Percentiles rank a stretch among this genome's conserved stretches.
Conservation (phyloP, 2,113 vertebrate genomes). For the Phylloscopus whistleri region DNA sequence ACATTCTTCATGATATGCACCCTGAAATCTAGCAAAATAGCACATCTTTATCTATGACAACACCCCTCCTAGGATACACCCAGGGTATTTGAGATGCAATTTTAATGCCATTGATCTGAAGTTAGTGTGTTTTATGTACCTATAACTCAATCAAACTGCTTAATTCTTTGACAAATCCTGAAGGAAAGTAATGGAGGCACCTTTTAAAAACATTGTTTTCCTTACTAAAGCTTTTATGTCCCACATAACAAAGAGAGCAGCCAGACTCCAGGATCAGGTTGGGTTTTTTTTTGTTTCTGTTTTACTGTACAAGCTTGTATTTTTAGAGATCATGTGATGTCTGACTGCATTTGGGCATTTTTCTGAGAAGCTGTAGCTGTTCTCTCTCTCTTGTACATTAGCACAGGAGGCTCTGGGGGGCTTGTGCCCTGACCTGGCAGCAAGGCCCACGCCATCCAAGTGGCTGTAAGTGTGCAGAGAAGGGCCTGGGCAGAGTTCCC, state of each 20-base stretch:
- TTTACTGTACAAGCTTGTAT: neutral
- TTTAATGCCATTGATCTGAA: neutral
- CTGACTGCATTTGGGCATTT: neutral
- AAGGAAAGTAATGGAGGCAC: neutral
- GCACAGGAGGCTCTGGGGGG: neutral
- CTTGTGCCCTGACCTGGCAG: neutral
- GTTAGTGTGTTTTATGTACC: neutral
- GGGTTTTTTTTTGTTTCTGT: neutral
- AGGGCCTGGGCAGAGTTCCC: neutral
- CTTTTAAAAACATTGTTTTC: neutral
- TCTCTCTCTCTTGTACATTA: neutral
- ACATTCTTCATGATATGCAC: neutral
- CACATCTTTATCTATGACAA: neutral
- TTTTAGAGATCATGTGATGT: neutral
- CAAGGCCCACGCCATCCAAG: accelerated
- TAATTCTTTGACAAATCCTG: neutral
- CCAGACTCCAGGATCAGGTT: neutral
- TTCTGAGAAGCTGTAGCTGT: neutral
- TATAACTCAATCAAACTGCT: neutral
- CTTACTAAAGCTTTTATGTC: neutral
- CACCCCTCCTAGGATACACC: neutral
- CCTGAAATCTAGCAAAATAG: neutral
- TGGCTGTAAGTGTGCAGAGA: neutral
- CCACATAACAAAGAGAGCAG: neutral
- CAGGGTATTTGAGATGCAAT: neutral